phyloP scores from a whole-genome alignment of 2,888 invertebrate genomes.

The Oscheius onirici region DNA sequence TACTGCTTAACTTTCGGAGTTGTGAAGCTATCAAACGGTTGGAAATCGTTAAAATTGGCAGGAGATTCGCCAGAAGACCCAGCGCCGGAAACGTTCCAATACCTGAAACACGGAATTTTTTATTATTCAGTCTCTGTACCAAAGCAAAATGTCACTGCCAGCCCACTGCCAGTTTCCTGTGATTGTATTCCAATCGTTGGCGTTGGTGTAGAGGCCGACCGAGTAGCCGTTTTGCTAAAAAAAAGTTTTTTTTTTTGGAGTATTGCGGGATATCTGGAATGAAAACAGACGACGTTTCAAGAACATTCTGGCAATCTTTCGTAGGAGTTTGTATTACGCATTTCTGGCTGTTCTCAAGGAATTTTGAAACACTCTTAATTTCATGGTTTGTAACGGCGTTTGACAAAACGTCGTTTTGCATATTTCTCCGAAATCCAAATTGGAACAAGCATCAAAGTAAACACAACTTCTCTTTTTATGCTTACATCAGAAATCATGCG shows the following conservation, averaged over 20 bases:
- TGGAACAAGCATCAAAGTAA: not conserved
- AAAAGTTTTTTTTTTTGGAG: not conserved
- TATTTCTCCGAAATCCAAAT: no score
- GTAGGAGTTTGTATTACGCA: no score
- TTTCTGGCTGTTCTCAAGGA: no score
- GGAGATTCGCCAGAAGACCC: constrained; percentile 13
- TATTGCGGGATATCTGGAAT: no score
- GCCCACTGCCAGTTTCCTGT: constrained; percentile 24
- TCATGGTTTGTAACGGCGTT: no score
- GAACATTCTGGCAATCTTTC: no score
- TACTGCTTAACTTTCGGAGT: constrained; percentile 22
- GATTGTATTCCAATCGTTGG: constrained; percentile 20
- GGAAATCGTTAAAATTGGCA: constrained; percentile 25
- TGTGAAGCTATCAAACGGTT: not conserved
- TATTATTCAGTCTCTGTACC: not conserved
- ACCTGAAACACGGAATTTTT: not conserved
- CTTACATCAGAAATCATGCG: not conserved
- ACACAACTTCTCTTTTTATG: not conserved
- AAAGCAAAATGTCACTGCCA: constrained; percentile 17
- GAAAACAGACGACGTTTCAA: no score
- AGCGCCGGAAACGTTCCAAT: constrained; percentile 23
- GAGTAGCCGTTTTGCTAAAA: constrained; percentile 25
- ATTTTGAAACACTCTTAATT: no score
- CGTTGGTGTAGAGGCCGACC: constrained; percentile 27
- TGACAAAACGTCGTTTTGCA: no score